Percentiles rank a stretch among this genome's conserved stretches.
Evolutionary conservation across 2,113 vertebrate species (phyloP).

Genomic region (Athene cunicularia): DNA sequence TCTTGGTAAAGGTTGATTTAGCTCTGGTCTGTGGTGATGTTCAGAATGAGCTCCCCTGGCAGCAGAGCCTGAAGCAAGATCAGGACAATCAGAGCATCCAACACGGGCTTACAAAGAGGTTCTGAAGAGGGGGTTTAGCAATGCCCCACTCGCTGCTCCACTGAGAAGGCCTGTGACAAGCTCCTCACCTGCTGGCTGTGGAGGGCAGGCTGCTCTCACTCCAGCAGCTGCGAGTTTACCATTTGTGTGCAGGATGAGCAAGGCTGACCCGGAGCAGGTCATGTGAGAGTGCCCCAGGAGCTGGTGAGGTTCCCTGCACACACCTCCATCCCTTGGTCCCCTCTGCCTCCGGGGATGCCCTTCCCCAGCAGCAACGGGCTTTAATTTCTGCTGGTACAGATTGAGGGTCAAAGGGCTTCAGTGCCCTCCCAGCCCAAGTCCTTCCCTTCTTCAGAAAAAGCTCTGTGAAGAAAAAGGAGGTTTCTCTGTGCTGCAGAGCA

Average conservation of each 20-base stretch:
- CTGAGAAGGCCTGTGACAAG: not conserved
- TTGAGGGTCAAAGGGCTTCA: not conserved
- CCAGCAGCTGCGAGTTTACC: not conserved
- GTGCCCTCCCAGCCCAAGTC: not conserved
- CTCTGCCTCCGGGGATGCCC: not conserved
- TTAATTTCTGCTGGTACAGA: not conserved
- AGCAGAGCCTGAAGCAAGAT: not conserved
- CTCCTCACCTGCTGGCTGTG: rapidly evolving
- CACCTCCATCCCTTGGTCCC: not conserved
- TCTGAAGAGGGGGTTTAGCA: not conserved
- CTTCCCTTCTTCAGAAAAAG: not conserved
- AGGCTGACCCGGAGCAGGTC: not conserved
- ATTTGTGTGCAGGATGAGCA: not conserved
- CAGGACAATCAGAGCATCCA: not conserved
- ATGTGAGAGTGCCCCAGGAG: not conserved
- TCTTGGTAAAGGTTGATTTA: not conserved
- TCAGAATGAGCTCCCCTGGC: not conserved
- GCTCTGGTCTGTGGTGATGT: not conserved
- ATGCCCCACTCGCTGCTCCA: rapidly evolving
- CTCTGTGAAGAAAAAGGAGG: not conserved
- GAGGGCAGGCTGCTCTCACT: not conserved
- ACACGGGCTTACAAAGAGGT: not conserved
- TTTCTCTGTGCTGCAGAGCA: not conserved
- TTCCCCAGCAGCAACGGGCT: not conserved
- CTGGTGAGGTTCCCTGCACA: not conserved